A percentile compares a stretch with the other conserved stretches of the same genome.
Evolutionary conservation across 2,888 invertebrate species (phyloP).

Genomic region (Stenolophus ochropezus): DNA sequence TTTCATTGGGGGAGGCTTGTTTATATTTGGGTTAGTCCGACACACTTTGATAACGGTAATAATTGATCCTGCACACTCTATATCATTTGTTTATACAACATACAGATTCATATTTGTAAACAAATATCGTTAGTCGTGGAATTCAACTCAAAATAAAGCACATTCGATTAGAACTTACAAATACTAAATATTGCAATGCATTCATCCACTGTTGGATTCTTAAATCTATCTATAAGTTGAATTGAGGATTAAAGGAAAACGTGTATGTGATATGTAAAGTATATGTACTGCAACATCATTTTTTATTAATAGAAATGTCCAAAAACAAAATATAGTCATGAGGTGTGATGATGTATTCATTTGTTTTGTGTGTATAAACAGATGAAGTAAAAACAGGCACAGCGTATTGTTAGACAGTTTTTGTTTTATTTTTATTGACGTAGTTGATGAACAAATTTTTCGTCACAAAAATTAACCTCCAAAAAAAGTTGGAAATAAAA

Average conservation of each 20-base stretch:
- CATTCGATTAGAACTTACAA: too few relatives aligned
- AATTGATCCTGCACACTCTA: not conserved
- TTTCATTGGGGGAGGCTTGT: not conserved
- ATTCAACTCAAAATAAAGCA: too few relatives aligned
- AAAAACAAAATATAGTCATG: too few relatives aligned
- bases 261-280: too few relatives aligned
- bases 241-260: too few relatives aligned
- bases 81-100: not conserved
- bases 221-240: too few relatives aligned
- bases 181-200: too few relatives aligned
- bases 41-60: not conserved
- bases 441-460: slow-evolving; percentile 15
- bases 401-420: not conserved
- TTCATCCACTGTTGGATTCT: too few relatives aligned
- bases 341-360: not conserved
- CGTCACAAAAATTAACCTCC: not conserved
- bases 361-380: not conserved
- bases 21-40: not conserved
- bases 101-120: too few relatives aligned
- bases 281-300: too few relatives aligned
- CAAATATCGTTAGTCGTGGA: too few relatives aligned
- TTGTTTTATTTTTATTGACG: not conserved
- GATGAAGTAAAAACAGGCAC: not conserved
- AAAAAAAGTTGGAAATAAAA: not conserved
- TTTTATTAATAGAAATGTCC: too few relatives aligned